phyloP scores from a whole-genome alignment of 2,797 vertebrate species.

The Ataeniobius toweri region DNA sequence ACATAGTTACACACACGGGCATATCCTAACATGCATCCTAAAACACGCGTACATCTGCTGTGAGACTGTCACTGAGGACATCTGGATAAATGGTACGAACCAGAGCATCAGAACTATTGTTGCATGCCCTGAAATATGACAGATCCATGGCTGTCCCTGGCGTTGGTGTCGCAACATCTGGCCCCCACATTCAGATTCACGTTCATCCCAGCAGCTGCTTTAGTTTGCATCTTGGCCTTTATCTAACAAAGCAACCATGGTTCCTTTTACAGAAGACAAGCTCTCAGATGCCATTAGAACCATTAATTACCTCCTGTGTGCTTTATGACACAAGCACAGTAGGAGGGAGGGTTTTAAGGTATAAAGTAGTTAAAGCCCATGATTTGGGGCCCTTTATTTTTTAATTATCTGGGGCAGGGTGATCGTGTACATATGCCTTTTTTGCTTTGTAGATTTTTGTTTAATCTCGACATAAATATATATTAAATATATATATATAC shows the following conservation, averaged over 20 bases:
- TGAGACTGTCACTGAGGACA: constrained; percentile 70
- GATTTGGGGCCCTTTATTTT: constrained; percentile 44
- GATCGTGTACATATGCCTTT: constrained; percentile 90
- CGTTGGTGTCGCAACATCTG: constrained; percentile 51
- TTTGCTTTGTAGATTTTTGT: constrained; percentile 85
- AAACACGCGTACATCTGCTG: constrained; percentile 62
- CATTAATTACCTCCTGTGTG: constrained; percentile 72
- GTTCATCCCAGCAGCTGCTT: constrained; percentile 69
- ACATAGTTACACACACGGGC: constrained; percentile 36
- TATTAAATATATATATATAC: constrained; percentile 54
- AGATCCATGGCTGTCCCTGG: constrained; percentile 72
- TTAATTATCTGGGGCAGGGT: constrained; percentile 67
- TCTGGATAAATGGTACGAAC: constrained; percentile 71
- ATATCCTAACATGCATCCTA: constrained; percentile 16
- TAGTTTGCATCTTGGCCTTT: constrained; percentile 74
- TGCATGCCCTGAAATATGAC: constrained; percentile 85
- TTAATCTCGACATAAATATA: constrained; percentile 71
- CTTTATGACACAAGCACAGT: constrained; percentile 64
- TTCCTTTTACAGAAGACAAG: constrained; percentile 49
- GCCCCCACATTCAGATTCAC: constrained; percentile 46
- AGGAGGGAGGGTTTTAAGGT: constrained; percentile 39
- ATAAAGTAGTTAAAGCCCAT: constrained; percentile 65
- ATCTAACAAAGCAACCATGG: constrained; percentile 63
- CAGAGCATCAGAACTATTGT: constrained; percentile 74
- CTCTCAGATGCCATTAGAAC: constrained; percentile 79